phyloP scores from a whole-genome alignment of 2,113 vertebrate genomes.

The Talpa occidentalis region DNA sequence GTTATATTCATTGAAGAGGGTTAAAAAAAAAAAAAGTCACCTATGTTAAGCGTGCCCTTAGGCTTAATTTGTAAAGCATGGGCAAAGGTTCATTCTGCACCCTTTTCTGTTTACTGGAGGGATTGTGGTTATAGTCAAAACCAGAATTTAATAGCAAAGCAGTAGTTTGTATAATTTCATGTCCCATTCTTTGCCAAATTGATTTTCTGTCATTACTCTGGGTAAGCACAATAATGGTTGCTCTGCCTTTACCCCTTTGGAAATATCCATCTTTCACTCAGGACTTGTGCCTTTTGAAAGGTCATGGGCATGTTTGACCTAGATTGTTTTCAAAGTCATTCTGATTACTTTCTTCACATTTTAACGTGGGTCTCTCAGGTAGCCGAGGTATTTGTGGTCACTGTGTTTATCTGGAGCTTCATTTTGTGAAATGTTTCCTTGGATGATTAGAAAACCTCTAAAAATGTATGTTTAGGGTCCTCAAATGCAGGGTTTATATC shows the following conservation, averaged over 20 bases:
- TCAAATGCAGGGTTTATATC: not conserved
- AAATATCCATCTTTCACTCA: not conserved
- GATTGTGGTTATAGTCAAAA: constrained; percentile 1
- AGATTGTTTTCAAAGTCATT: not conserved
- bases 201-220: not conserved
- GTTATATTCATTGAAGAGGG: not conserved
- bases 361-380: not conserved
- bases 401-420: not conserved
- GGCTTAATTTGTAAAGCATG: not conserved
- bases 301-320: not conserved
- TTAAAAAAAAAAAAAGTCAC: constrained; percentile 4
- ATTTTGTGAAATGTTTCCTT: not conserved
- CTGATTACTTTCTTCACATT: not conserved
- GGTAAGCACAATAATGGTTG: not conserved
- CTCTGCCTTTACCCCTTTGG: not conserved
- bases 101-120: constrained; percentile 20
- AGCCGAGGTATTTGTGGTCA: not conserved
- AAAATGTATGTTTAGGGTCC: not conserved
- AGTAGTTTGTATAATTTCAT: not conserved
- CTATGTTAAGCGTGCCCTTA: not conserved
- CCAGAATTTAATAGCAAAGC: not conserved
- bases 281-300: not conserved
- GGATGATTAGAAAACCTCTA: not conserved
- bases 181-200: not conserved
- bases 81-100: not conserved